These are phyloP conservation scores for Zhuqinia jingwanae DNA, from an alignment of 2,888 invertebrate genomes.

Conservation along the genomic window DNA sequence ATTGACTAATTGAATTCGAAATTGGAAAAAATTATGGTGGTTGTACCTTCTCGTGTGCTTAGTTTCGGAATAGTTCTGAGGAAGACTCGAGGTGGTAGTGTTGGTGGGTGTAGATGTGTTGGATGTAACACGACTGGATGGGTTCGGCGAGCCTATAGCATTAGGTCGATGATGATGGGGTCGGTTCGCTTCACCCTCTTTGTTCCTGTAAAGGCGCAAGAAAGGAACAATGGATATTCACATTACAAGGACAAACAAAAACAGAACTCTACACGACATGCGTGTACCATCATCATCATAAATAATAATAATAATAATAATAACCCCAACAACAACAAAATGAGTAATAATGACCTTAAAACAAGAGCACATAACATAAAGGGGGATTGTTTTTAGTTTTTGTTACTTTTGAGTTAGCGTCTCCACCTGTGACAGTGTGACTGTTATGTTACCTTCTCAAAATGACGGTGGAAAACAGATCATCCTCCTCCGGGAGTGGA, in stretches of 20 bases:
- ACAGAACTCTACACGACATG: too few relatives aligned
- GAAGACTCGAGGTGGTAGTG: conserved; percentile 57
- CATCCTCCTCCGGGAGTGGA: conserved; percentile 18
- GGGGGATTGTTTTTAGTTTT: neutral
- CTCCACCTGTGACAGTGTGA: neutral
- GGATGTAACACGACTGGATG: conserved; percentile 66
- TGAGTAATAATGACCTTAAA: neutral
- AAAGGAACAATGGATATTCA: conserved; percentile 3
- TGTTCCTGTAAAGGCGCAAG: conserved; percentile 50
- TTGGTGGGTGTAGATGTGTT: conserved; percentile 43
- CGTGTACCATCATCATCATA: neutral
- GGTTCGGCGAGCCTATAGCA: conserved; percentile 66
- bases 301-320: neutral
- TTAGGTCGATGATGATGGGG: conserved; percentile 56
- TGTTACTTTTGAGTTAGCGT: conserved; percentile 4
- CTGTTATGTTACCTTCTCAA: conserved; percentile 31
- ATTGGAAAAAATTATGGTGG: neutral
- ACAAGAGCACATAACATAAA: neutral
- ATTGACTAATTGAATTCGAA: neutral
- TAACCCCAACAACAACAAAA: neutral
- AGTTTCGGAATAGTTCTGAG: conserved; percentile 66
- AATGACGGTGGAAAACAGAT: conserved; percentile 24
- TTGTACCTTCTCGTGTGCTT: conserved; percentile 65
- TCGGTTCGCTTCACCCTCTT: conserved; percentile 52
- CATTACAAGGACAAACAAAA: neutral